Percentiles rank a stretch among this genome's conserved stretches.
These are phyloP conservation scores for Pollenia griseotomentosa DNA, from an alignment of 2,888 invertebrate genomes.

Conservation along the genomic window DNA sequence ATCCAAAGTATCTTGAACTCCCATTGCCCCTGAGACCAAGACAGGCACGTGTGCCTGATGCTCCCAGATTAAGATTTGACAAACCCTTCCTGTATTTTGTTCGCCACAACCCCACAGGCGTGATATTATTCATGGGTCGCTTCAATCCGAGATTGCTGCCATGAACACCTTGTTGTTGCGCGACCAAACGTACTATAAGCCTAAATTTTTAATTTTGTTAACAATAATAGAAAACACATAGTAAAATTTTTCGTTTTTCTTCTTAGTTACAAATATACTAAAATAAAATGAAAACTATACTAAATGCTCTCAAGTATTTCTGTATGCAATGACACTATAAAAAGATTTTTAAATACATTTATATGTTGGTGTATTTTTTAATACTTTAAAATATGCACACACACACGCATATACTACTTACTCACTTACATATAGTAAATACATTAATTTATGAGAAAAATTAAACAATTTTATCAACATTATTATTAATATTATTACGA, in stretches of 20 bases:
- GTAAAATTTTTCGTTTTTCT: slow-evolving; percentile 19
- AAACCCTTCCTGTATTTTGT: slow-evolving; percentile 95
- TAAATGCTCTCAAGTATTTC: neutral
- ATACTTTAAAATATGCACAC: slow-evolving; percentile 1
- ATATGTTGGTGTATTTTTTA: slow-evolving; percentile 13
- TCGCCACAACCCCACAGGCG: slow-evolving; percentile 95
- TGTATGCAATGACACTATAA: neutral
- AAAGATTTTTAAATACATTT: neutral
- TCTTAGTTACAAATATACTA: slow-evolving; percentile 3
- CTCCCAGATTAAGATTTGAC: slow-evolving; percentile 92
- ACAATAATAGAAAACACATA: slow-evolving; percentile 21
- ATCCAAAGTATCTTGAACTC: slow-evolving; percentile 85
- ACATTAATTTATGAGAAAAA: too few species aligned
- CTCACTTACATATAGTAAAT: neutral
- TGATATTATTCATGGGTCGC: slow-evolving; percentile 94
- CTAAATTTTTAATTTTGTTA: slow-evolving; percentile 43
- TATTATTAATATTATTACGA: neutral
- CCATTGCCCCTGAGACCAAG: slow-evolving; percentile 89
- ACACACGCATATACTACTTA: neutral
- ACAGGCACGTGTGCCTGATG: slow-evolving; percentile 89
- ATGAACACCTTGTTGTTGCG: slow-evolving; percentile 81
- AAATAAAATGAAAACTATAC: neutral
- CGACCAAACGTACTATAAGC: slow-evolving; percentile 39
- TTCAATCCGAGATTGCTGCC: slow-evolving; percentile 93
- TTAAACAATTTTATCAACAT: neutral